Base-by-base conservation (phyloP, 2,113 vertebrate genomes). In the Amblyopsis rosae region DNA sequence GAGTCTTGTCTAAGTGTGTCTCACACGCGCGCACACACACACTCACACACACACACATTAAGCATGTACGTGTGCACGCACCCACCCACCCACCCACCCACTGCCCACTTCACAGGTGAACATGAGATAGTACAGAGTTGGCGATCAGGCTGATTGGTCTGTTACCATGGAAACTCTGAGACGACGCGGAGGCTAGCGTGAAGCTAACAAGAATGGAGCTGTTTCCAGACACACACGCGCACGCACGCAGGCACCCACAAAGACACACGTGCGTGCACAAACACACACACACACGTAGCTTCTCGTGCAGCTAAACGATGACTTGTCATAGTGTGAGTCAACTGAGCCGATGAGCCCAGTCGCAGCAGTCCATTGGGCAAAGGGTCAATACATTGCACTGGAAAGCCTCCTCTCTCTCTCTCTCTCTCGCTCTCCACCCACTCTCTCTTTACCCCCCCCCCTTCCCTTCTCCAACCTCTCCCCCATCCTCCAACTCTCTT, bases 21-120 rank as follows among this genome's bases (percentile, higher is more conserved):
- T 17, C 60, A 66, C 72, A 61, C 12, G 16, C 60, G 69, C 59
- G 65, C 45, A 62, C 60, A 12, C 49, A 62, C n/a, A 62, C 48
- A 62, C 33, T 47, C 12, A 63, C 67, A 70, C 49, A 46, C 50
- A 55, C 17, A 51, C 35, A 48, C 41, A 47, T 19, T 19, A 19
- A 19, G 19, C 19, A 19, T 19, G 19, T 1, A 19, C 19, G 19
- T n/a, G 10, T 2, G 16, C 61, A 49, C 61, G 49, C 46, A 63
- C 46, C 17, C 16, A 63, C 61, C 46, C 61, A 48, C 61, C 13
- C 51, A 48, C 69, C 49, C 46, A 58, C 53, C 64, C 45, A 35
- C 46, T 54, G 35, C 35, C 35, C 35, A 7, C 35, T 41, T 41
- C 35, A 41, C 35, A 41, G 35, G 35, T 41, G 35, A 41, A 41